phyloP scores from a whole-genome alignment of 2,888 invertebrate genomes.

The Tillus elongatus region DNA sequence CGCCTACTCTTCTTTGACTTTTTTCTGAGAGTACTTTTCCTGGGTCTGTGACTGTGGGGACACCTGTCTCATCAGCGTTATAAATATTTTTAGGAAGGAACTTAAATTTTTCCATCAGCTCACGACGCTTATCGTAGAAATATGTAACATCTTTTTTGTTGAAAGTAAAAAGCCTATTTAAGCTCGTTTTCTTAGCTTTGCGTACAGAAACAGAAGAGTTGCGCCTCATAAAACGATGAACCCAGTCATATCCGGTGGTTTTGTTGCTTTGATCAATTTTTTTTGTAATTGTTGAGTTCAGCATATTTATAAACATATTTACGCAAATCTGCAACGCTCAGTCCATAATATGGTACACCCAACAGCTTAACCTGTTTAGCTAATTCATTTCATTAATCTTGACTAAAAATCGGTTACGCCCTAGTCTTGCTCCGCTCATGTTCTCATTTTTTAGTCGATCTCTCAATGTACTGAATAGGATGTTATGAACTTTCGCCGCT shows the following conservation, averaged over 20 bases:
- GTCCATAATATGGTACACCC: conserved; percentile 14
- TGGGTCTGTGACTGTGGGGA: conserved; percentile 24
- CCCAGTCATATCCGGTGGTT: conserved; percentile 19
- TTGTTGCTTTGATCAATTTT: conserved; percentile 20
- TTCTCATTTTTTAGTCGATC: conserved; percentile 18
- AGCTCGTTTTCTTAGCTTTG: conserved; percentile 16
- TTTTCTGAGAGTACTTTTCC: conserved; percentile 28
- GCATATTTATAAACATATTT: conserved; percentile 20
- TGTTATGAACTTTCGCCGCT: conserved; percentile 18
- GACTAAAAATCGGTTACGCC: too few relatives aligned
- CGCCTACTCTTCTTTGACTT: conserved; percentile 28
- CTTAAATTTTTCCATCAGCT: conserved; percentile 20
- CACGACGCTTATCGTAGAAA: conserved; percentile 14
- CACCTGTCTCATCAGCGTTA: conserved; percentile 25
- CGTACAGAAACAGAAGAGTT: too few relatives aligned
- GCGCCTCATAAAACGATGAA: conserved; percentile 17
- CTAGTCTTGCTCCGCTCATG: conserved; percentile 16
- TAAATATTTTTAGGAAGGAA: conserved; percentile 25
- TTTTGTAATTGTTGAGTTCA: conserved; percentile 20
- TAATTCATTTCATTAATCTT: too few relatives aligned
- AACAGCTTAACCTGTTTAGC: too few relatives aligned
- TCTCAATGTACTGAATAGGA: conserved; percentile 18
- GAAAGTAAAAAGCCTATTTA: conserved; percentile 18
- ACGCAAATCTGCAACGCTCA: conserved; percentile 10
- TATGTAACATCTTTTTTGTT: conserved; percentile 25